These are phyloP conservation scores for Saguinus midas DNA, from an alignment of 2,113 vertebrate genomes.

Conservation along the genomic window DNA sequence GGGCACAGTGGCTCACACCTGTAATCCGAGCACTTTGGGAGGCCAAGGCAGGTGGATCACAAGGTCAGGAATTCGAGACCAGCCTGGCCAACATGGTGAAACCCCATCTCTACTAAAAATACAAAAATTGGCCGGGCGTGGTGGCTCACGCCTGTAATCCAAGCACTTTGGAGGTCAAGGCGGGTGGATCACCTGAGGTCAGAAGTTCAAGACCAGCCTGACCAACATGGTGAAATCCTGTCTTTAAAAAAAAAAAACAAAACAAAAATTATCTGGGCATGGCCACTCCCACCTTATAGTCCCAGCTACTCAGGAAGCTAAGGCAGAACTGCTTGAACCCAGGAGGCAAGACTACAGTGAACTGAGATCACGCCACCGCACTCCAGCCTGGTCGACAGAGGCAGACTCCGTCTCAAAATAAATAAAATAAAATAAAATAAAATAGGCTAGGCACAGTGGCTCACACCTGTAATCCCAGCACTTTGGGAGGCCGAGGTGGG, in stretches of 20 bases:
- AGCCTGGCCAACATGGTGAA: background rate
- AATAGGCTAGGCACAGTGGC: too few relatives aligned
- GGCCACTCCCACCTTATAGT: too few relatives aligned
- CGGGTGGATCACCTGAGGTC: background rate
- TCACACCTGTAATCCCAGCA: background rate
- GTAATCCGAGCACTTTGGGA: background rate
- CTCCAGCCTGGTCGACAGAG: background rate
- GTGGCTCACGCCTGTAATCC: background rate
- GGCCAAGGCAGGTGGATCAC: background rate
- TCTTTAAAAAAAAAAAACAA: background rate
- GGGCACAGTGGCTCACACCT: too few relatives aligned
- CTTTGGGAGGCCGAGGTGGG: background rate
- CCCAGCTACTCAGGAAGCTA: background rate
- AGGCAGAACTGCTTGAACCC: background rate
- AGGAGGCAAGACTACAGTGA: background rate
- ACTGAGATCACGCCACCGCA: background rate
- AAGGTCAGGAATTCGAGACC: background rate
- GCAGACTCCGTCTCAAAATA: background rate
- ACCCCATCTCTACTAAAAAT: background rate
- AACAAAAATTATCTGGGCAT: background rate
- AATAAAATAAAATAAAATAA: too few relatives aligned
- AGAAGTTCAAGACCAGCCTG: background rate
- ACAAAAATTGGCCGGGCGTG: background rate
- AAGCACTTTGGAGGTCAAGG: background rate
- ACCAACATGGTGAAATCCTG: background rate